Conservation (phyloP, 2,888 invertebrate genomes). For the Acanthosepion esculentum region DNA sequence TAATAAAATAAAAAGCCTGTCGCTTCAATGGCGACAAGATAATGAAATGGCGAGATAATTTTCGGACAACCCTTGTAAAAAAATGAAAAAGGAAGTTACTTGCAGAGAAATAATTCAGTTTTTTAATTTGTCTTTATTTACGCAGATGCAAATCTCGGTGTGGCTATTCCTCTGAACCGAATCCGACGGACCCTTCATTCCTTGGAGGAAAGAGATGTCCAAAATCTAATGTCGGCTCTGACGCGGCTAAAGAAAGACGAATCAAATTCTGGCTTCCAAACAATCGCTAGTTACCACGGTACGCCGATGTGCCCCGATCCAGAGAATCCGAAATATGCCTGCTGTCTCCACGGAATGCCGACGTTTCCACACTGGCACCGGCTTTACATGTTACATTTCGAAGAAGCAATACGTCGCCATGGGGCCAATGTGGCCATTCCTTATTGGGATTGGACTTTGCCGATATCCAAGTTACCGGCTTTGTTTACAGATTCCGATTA, state of each 20-base stretch:
- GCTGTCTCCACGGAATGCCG: constrained; percentile 52
- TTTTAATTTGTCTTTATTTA: background rate
- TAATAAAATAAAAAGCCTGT: no score
- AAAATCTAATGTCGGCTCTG: constrained; percentile 54
- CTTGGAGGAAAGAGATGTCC: constrained; percentile 53
- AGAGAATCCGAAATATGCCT: constrained; percentile 47
- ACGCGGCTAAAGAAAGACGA: constrained; percentile 52
- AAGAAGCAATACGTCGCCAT: constrained; percentile 51
- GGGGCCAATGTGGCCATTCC: constrained; percentile 53
- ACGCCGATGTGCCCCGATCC: constrained; percentile 49
- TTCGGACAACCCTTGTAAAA: no score
- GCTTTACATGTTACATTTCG: constrained; percentile 52
- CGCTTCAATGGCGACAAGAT: no score
- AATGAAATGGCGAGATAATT: no score
- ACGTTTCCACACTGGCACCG: constrained; percentile 54
- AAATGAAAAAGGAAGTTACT: no score
- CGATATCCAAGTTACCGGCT: constrained; percentile 51
- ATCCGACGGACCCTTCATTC: constrained; percentile 52
- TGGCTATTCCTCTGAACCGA: constrained; percentile 50
- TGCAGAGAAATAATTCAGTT: background rate
- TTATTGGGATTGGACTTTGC: constrained; percentile 58
- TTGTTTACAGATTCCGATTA: constrained; percentile 52
- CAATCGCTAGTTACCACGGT: constrained; percentile 51
- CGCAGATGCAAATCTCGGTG: constrained; percentile 40
- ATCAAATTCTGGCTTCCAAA: constrained; percentile 50